Base-by-base conservation (phyloP, 92 coral and sea anemone species). In the Hydrozoanthus gracilis region DNA sequence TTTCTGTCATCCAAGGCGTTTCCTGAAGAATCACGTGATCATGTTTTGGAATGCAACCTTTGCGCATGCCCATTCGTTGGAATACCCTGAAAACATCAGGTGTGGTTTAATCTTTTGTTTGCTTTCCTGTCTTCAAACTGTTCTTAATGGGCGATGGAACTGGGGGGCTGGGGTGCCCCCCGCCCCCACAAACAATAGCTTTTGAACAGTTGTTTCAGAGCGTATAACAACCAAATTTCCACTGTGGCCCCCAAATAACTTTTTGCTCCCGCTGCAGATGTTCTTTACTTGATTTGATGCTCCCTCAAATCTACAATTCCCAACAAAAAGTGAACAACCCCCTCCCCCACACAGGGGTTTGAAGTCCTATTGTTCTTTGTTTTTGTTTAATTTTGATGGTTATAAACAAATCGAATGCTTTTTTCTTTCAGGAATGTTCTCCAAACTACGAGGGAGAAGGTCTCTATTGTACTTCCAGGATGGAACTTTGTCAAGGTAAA, bases 21-120 rank as follows among this genome's bases (percentile, higher is more conserved):
- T 89, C 74, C 64, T 96, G 52, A 95, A 87, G 86, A 96, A 96
- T 88, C 99, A 96, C 51, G 76, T 98, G 6, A 91, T 96, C 49
- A 92, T 93, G 93, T 96, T 96, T 77, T 96, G 99, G 99, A 96
- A 96, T 89, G 94, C 98, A 74, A 95, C 99, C 6, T 96, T 96
- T 91, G 95, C 95, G n/a, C 96, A 79, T 51, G 88, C 95, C 3
- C 86, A 86, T 58, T 18, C 85, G 44, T 78, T 96, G 76, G 88
- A 87, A 8, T 96, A 96, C 82, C 97, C 99, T 47, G 92, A 90
- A 46, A 82, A 56, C 7, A 82, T 96, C 74, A 95, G 94, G 99
- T 96, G 82, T 27, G 75, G 66, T 10, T 51, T 54, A 27, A 39
- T 10, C 44, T 68, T 3, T 68, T 14, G 9, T 68, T 27, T 6